A percentile compares a stretch with the other conserved stretches of the same genome.
Evolutionary conservation across 2,888 invertebrate species (phyloP).

Genomic region (Pomacea canaliculata): DNA sequence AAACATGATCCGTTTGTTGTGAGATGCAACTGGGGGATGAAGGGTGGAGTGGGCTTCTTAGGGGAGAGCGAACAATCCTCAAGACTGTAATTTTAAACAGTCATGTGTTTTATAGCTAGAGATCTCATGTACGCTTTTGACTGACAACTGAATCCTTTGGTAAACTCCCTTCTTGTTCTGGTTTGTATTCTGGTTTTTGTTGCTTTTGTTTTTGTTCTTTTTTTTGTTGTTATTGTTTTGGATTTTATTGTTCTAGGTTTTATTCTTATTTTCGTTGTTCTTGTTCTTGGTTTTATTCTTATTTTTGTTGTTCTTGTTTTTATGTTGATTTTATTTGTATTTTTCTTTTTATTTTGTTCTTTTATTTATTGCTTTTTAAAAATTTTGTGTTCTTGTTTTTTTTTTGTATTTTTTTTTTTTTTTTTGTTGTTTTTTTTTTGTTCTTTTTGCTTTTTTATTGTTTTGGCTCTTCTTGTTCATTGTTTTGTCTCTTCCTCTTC

Average conservation of each 20-base stretch:
- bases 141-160: no score
- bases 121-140: no score
- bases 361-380: background rate
- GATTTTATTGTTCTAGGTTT: background rate
- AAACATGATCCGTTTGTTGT: no score
- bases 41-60: no score
- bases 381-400: background rate
- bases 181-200: no score
- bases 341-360: background rate
- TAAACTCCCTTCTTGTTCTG: no score
- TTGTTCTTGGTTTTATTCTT: background rate
- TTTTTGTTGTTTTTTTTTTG: background rate
- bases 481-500: background rate
- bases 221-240: no score
- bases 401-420: background rate
- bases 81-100: no score
- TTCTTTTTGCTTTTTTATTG: background rate
- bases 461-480: background rate
- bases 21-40: no score
- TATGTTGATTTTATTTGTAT: background rate
- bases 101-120: no score
- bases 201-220: no score
- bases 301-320: background rate
- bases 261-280: background rate
- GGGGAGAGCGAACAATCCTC: no score